Base-by-base conservation (phyloP, 2,888 invertebrate genomes). In the Phalangium opilio region DNA sequence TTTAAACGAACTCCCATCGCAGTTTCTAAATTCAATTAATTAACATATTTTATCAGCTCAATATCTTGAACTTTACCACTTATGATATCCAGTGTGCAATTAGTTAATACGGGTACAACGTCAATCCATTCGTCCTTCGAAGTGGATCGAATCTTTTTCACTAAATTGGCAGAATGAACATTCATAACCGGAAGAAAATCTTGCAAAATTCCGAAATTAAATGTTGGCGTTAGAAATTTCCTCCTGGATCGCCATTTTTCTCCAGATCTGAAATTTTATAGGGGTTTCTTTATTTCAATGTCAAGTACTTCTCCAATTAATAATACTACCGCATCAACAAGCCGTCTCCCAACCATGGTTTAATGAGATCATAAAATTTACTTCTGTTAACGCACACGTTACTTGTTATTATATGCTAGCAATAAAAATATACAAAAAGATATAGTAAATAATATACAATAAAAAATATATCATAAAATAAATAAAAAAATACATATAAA, bases 211-310 rank as follows among this genome's bases (percentile, higher is more conserved):
- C 55, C 41, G 40, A 57, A 57, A 38, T 57, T 57, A 44, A 58
- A 58, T 3, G 57, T 55, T n/a, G 57, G 57, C 2, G 57, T 58
- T n/a, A 58, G 43, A 8, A 57, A 49, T 47, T 55, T 56, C 38
- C 57, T 44, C 27, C 55, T 46, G 5, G 14, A 35, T 21, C 53
- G 44, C 57, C 57, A 57, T 41, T 56, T 53, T 36, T 47, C 45
- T 4, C 55, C 50, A 12, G 46, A 49, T 41, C 55, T 55, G 27
- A 2, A 19, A 18, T 12, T 27, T 12, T 32, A 27, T 8, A 10
- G 12, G 7, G 38, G 17, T 27, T 27, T 7, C 8, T 27, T 27
- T 27, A 8, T 27, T n/a, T 27, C 4, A 27, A 27, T 27, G 8
- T 27, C n/a, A n/a, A n/a, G n/a, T n/a, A n/a, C n/a, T n/a, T n/a